phyloP scores from a whole-genome alignment of 2,797 vertebrate species.

The Leucoraja ocellata region DNA sequence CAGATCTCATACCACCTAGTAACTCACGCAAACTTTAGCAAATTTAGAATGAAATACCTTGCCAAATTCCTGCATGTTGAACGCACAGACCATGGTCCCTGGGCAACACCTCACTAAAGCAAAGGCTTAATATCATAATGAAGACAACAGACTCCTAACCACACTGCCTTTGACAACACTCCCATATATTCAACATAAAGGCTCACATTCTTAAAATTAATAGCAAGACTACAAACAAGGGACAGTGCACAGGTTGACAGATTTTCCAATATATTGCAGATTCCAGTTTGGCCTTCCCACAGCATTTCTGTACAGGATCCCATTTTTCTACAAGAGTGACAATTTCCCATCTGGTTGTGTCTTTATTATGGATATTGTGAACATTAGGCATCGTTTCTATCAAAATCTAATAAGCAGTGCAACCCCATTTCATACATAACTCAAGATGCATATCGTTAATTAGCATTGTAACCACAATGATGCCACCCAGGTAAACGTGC shows the following conservation, averaged over 20 bases:
- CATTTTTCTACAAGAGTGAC: constrained; percentile 20
- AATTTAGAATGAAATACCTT: constrained; percentile 44
- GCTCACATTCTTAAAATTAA: constrained; percentile 51
- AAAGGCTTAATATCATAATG: constrained; percentile 40
- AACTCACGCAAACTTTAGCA: constrained; percentile 47
- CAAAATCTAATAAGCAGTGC: constrained; percentile 6
- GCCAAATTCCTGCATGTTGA: constrained; percentile 40
- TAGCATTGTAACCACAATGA: constrained; percentile 33
- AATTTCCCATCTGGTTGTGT: not conserved
- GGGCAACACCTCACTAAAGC: constrained; percentile 53
- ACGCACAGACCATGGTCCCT: constrained; percentile 65
- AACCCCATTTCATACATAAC: constrained; percentile 34
- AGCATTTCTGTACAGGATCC: constrained; percentile 58
- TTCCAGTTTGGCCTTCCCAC: constrained; percentile 68
- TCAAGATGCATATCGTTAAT: constrained; percentile 1
- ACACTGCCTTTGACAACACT: not conserved
- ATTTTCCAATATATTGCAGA: constrained; percentile 56
- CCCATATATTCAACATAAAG: constrained; percentile 49
- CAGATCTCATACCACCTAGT: constrained; percentile 53
- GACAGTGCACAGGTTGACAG: constrained; percentile 52
- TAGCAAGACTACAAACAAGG: constrained; percentile 45
- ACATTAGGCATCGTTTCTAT: not conserved
- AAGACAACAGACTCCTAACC: constrained; percentile 30
- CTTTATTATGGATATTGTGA: not conserved
- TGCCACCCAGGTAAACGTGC: not conserved